Conservation (phyloP, 92 coral and sea anemone genomes). For the Diadumene lineata region DNA sequence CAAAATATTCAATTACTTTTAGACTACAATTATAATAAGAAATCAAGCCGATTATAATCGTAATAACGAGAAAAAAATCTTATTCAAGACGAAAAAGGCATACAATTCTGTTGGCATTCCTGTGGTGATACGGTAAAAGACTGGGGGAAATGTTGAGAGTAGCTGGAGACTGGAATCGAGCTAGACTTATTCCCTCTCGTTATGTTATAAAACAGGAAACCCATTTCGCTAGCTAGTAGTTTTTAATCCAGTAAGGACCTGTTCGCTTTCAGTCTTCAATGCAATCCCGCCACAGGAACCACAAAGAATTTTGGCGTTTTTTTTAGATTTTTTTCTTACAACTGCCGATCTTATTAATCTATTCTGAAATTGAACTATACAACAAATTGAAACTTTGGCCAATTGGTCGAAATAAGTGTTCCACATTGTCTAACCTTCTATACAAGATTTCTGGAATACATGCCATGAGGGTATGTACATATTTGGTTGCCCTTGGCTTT, state of each 20-base stretch:
- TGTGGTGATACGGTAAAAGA: not conserved
- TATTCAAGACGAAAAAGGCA: not conserved
- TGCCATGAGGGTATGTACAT: too few species aligned
- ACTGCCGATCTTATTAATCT: not conserved
- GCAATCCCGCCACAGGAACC: too few species aligned
- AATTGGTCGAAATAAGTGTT: not conserved
- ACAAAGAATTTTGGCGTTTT: not conserved
- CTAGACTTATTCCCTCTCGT: not conserved
- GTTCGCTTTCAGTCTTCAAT: too few species aligned
- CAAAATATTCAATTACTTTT: constrained; percentile 6
- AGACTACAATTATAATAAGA: not conserved
- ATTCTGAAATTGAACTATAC: not conserved
- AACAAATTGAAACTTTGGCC: not conserved
- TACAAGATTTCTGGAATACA: too few species aligned
- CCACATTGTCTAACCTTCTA: not conserved
- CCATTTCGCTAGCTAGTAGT: too few species aligned
- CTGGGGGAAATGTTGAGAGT: not conserved
- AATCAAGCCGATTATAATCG: not conserved
- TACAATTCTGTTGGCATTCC: not conserved
- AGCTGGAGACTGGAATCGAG: not conserved
- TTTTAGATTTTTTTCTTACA: not conserved
- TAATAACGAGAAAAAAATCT: not conserved
- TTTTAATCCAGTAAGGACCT: too few species aligned
- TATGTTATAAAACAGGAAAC: not conserved
- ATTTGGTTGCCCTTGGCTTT: too few species aligned